These are phyloP conservation scores for Leistus spinibarbis DNA, from an alignment of 2,888 invertebrate species.

Conservation along the genomic window DNA sequence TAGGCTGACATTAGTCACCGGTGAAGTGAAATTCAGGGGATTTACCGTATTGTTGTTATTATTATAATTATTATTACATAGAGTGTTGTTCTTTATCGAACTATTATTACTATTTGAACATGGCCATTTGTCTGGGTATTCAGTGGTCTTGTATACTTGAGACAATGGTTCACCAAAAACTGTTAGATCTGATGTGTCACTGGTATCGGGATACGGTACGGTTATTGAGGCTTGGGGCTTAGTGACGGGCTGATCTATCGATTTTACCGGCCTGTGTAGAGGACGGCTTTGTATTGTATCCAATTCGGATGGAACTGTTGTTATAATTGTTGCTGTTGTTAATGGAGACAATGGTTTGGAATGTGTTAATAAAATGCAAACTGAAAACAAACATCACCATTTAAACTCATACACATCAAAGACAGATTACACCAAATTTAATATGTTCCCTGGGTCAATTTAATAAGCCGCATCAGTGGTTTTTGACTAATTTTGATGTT, in stretches of 20 bases:
- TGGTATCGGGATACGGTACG: conserved; percentile 5
- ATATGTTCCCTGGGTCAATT: no score
- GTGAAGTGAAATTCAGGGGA: not conserved
- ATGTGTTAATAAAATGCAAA: conserved; percentile 25
- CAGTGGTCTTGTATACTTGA: not conserved
- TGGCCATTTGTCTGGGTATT: not conserved
- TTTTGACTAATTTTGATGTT: no score
- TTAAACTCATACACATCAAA: not conserved
- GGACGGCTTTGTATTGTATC: conserved; percentile 11
- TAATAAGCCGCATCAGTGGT: no score
- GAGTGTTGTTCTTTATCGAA: conserved; percentile 7
- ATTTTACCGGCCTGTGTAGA: conserved; percentile 8
- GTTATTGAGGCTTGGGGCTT: conserved; percentile 11
- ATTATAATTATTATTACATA: conserved; percentile 14
- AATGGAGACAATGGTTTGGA: conserved; percentile 13
- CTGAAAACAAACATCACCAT: not conserved
- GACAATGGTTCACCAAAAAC: conserved; percentile 1
- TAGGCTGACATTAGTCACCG: not conserved
- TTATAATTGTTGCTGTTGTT: not conserved
- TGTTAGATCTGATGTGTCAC: conserved; percentile 10
- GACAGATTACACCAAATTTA: no score
- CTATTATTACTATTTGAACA: conserved; percentile 10
- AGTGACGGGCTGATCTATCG: conserved; percentile 9
- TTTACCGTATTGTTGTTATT: conserved; percentile 8
- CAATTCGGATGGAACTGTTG: conserved; percentile 8